Percentiles rank a stretch among this genome's conserved stretches.
These are phyloP conservation scores for Norana najaformis DNA, from an alignment of 2,888 invertebrate species.

Conservation along the genomic window DNA sequence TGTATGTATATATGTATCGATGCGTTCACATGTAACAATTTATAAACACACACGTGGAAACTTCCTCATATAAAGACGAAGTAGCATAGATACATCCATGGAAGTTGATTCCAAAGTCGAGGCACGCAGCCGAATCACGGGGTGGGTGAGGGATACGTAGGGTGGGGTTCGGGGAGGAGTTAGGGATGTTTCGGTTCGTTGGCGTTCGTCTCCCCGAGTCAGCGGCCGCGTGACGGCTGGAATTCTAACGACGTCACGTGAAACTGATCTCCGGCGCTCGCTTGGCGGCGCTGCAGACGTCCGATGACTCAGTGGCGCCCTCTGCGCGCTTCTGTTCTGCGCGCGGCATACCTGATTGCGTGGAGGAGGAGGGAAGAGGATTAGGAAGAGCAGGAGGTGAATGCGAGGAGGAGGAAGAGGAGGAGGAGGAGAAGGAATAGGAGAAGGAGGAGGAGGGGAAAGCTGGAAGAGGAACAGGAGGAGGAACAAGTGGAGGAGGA, in stretches of 20 bases:
- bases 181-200: conserved; percentile 14
- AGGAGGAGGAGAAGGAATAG: no score
- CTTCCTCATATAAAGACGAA: background rate
- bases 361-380: no score
- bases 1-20: conserved; percentile 20
- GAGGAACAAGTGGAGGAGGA: no score
- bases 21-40: background rate
- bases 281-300: background rate
- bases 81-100: background rate
- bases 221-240: background rate
- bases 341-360: no score
- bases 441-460: no score
- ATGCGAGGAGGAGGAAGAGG: no score
- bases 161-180: no score
- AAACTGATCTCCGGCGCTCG: conserved; percentile 5
- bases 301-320: conserved; percentile 17
- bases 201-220: conserved; percentile 7
- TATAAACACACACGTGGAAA: background rate
- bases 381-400: no score
- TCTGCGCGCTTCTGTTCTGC: background rate
- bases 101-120: no score
- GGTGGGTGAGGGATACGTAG: no score
- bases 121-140: no score
- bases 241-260: conserved; percentile 8
- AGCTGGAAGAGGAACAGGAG: background rate